Conservation (phyloP, 2,888 invertebrate genomes). For the Ligdia adustata region DNA sequence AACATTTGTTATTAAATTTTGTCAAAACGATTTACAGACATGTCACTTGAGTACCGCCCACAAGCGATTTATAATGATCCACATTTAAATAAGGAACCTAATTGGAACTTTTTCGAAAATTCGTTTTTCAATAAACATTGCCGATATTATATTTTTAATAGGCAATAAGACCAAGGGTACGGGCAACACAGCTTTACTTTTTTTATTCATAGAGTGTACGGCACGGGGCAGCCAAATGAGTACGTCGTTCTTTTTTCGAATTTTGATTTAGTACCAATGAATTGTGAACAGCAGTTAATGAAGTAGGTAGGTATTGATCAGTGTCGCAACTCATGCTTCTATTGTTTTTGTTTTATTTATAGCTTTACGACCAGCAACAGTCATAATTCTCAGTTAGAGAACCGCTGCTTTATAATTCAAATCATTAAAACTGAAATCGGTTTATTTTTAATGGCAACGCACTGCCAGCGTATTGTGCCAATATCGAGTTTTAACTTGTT, state of each 20-base stretch:
- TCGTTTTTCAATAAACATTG: constrained; percentile 74
- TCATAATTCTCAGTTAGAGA: constrained; percentile 49
- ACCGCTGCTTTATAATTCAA: constrained; percentile 40
- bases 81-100: constrained; percentile 48
- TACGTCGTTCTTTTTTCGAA: constrained; percentile 62
- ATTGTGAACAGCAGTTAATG: constrained; percentile 71
- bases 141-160: constrained; percentile 73
- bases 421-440: constrained; percentile 28
- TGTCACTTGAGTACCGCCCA: constrained; percentile 61
- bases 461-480: constrained; percentile 27
- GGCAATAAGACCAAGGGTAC: constrained; percentile 65
- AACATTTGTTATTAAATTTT: constrained; percentile 41
- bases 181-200: constrained; percentile 40
- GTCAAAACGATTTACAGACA: constrained; percentile 58
- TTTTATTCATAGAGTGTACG: constrained; percentile 48
- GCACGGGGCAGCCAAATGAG: constrained; percentile 67
- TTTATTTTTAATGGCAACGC: constrained; percentile 29
- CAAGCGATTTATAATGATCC: constrained; percentile 40
- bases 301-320: constrained; percentile 69
- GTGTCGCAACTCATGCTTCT: constrained; percentile 56
- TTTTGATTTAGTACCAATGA: constrained; percentile 74
- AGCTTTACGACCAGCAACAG: constrained; percentile 44
- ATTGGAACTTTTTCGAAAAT: constrained; percentile 68
- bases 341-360: constrained; percentile 42
- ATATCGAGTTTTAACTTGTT: constrained; percentile 23